These are phyloP conservation scores for Stegodyphus dumicola DNA, from an alignment of 1,140 invertebrate genomes.

Conservation along the genomic window DNA sequence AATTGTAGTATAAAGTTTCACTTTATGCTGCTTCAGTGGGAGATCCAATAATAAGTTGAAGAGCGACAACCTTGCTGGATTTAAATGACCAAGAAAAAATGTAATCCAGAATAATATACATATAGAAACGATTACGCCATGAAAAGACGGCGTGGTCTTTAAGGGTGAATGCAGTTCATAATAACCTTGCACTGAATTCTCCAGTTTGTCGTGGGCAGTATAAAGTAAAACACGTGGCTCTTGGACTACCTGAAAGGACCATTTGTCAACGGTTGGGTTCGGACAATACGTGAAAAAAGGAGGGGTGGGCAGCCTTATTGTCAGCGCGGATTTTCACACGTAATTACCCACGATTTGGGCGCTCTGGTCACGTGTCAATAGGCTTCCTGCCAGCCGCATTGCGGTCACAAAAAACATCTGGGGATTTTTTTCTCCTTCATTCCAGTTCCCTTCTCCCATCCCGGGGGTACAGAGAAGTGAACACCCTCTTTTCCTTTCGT, in stretches of 20 bases:
- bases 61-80: constrained; percentile 43
- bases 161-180: constrained; percentile 38
- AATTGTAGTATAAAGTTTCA: constrained; percentile 35
- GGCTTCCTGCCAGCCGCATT: constrained; percentile 44
- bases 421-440: constrained; percentile 22
- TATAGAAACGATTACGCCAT: neutral
- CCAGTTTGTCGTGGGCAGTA: neutral
- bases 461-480: no score
- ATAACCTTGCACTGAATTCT: constrained; percentile 22
- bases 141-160: neutral
- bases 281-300: constrained; percentile 33
- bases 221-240: neutral
- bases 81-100: constrained; percentile 35
- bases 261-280: constrained; percentile 44
- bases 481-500: neutral
- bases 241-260: neutral
- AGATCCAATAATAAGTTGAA: constrained; percentile 1
- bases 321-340: constrained; percentile 54
- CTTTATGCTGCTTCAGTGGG: neutral
- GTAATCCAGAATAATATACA: constrained; percentile 19
- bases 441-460: neutral
- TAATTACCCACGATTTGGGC: constrained; percentile 56
- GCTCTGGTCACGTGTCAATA: constrained; percentile 53
- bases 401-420: constrained; percentile 52
- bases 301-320: constrained; percentile 31